A percentile compares a stretch with the other conserved stretches of the same genome.
Evolutionary conservation across 2,888 invertebrate genomes (phyloP).

Genomic region (Esperia sulphurella): DNA sequence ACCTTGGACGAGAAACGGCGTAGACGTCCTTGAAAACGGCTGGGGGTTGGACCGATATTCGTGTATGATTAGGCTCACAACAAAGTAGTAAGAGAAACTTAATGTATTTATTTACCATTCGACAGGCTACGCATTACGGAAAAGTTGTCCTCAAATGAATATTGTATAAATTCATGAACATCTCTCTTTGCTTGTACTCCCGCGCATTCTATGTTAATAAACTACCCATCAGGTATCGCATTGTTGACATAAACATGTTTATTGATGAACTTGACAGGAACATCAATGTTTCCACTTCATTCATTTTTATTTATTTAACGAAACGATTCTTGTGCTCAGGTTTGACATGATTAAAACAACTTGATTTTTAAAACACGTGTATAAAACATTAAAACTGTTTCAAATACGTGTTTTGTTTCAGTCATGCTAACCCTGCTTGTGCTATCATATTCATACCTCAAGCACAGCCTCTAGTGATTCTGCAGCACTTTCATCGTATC

Average conservation of each 20-base stretch:
- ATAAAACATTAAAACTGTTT: too few relatives aligned
- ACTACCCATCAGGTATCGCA: constrained; percentile 8
- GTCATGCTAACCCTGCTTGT: too few relatives aligned
- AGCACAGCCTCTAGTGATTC: not conserved
- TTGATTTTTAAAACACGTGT: too few relatives aligned
- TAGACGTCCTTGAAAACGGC: constrained; percentile 35
- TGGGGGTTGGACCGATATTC: not conserved
- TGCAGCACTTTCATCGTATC: not conserved
- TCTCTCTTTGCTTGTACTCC: constrained; percentile 4
- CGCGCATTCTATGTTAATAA: constrained; percentile 10
- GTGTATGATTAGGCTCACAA: not conserved
- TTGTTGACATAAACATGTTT: constrained; percentile 20
- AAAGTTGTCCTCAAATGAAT: not conserved
- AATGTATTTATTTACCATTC: not conserved
- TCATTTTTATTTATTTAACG: not conserved
- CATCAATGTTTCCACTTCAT: constrained; percentile 15
- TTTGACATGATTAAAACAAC: too few relatives aligned
- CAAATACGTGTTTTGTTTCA: too few relatives aligned
- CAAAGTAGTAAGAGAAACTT: not conserved
- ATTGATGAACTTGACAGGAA: constrained; percentile 18
- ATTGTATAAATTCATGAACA: not conserved
- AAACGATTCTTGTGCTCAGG: not conserved
- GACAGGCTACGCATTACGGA: too few relatives aligned
- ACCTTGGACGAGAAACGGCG: constrained; percentile 44
- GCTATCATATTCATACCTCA: too few relatives aligned